Evolutionary conservation across 2,113 vertebrate genomes (phyloP).

Genomic region (Rhynchomys soricoides): DNA sequence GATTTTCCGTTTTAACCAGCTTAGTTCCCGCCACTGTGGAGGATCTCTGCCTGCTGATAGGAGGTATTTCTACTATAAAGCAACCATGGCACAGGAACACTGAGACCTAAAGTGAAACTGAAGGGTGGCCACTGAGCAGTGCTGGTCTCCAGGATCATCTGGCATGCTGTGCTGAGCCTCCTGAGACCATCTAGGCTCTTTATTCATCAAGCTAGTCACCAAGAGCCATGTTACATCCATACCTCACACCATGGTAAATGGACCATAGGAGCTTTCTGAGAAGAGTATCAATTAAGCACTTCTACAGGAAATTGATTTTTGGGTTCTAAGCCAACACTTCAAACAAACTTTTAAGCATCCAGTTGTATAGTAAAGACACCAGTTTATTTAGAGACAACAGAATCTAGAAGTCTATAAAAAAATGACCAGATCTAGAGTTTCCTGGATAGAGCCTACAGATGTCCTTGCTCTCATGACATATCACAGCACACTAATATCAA

Average conservation of each 20-base stretch:
- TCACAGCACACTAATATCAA: background rate
- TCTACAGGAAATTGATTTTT: background rate
- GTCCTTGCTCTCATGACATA: background rate
- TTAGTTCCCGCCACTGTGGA: background rate
- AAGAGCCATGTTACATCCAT: background rate
- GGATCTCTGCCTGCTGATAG: background rate
- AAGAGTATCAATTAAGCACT: background rate
- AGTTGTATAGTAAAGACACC: background rate
- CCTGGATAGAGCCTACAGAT: background rate
- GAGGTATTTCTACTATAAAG: background rate
- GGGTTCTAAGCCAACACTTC: conserved; percentile 1
- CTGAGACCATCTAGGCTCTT: background rate
- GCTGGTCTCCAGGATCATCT: background rate
- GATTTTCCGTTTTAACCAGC: background rate
- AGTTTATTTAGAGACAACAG: background rate
- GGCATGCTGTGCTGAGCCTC: background rate
- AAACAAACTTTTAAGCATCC: background rate
- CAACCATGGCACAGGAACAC: background rate
- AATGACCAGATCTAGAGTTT: background rate
- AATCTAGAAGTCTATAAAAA: background rate
- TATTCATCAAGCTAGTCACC: background rate
- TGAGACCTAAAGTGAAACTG: background rate
- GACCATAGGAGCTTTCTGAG: background rate
- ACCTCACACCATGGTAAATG: background rate
- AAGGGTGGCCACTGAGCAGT: background rate